Conservation (phyloP, 1,140 invertebrate species). For the Leptopilina clavipes region DNA sequence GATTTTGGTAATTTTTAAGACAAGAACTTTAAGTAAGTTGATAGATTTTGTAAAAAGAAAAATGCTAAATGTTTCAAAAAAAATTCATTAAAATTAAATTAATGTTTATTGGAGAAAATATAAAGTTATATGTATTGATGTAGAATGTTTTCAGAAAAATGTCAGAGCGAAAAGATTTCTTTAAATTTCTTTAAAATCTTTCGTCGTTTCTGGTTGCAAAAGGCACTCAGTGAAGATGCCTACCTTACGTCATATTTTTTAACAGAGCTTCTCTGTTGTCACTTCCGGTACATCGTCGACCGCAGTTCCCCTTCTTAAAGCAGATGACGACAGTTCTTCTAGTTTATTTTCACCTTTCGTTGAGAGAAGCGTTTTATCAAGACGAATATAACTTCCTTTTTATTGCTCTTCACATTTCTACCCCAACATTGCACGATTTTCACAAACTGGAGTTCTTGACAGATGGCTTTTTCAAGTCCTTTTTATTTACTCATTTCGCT, state of each 20-base stretch:
- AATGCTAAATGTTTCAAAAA: too few relatives aligned
- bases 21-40: too few relatives aligned
- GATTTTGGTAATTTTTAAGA: too few relatives aligned
- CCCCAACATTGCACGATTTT: conserved; percentile 14
- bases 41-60: too few relatives aligned
- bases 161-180: neutral
- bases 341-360: conserved; percentile 12
- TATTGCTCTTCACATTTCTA: conserved; percentile 10
- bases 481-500: conserved; percentile 2
- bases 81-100: too few relatives aligned
- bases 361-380: conserved; percentile 24
- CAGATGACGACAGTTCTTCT: conserved; percentile 10
- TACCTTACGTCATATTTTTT: conserved; percentile 29
- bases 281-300: conserved; percentile 13
- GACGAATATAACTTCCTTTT: conserved; percentile 32
- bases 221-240: neutral
- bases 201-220: neutral
- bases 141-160: neutral
- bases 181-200: neutral
- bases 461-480: conserved; percentile 12
- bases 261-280: conserved; percentile 34
- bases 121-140: too few relatives aligned
- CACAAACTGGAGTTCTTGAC: conserved; percentile 11
- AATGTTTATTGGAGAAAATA: too few relatives aligned
- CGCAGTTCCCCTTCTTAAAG: conserved; percentile 12